Evolutionary conservation across 2,797 vertebrate species (phyloP).

Genomic region (Pangasius krempfi): DNA sequence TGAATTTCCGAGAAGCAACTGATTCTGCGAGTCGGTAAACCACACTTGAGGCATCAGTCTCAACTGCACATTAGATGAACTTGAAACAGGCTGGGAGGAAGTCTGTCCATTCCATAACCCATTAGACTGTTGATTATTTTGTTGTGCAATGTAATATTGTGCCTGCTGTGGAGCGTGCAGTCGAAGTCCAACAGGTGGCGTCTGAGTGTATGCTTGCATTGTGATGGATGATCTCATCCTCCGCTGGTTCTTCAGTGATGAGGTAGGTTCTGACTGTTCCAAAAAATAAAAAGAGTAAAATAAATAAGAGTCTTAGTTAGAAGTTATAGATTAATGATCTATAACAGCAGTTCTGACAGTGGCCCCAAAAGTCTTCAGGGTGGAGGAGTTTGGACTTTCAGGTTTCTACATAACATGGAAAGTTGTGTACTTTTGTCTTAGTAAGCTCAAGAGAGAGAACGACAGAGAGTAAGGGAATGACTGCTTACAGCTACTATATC

Average conservation of each 20-base stretch:
- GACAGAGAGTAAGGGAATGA: background rate
- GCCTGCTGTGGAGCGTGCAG: background rate
- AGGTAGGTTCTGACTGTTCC: background rate
- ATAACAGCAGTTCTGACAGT: background rate
- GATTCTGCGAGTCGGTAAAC: background rate
- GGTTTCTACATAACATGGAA: background rate
- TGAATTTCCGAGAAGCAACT: background rate
- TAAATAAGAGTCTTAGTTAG: background rate
- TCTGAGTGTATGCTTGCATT: background rate
- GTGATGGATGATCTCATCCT: background rate
- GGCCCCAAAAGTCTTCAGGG: background rate
- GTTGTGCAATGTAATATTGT: background rate
- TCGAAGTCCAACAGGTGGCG: background rate
- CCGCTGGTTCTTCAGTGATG: background rate
- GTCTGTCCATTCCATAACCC: background rate
- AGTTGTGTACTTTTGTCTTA: background rate
- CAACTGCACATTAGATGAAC: background rate
- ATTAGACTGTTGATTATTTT: conserved; percentile 1
- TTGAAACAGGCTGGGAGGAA: background rate
- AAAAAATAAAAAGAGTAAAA: background rate
- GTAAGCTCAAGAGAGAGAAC: background rate
- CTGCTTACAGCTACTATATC: background rate
- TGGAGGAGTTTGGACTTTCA: background rate
- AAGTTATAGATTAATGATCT: background rate
- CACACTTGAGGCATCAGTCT: background rate